Base-by-base conservation (phyloP, 2,888 invertebrate species). In the Aelia acuminata region DNA sequence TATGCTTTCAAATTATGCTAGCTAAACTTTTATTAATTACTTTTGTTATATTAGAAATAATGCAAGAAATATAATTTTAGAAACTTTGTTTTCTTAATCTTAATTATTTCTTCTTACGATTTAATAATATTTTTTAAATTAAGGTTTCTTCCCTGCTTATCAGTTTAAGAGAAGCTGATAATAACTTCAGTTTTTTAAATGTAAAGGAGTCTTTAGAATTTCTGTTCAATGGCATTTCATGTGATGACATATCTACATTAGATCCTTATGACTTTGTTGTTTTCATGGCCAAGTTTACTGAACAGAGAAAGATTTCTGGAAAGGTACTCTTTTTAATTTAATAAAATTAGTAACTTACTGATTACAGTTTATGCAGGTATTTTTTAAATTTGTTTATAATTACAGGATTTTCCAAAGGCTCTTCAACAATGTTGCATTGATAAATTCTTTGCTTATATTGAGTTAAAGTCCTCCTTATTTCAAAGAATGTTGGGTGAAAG, bases 371-470 rank as follows among this genome's bases (percentile, higher is more conserved):
- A 43, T n/a, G 10, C n/a, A 18, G 20, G 0, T 47, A 39, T 80
- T 80, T 39, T 39, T 22, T 80, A n/a, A 11, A 2, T 11, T 47
- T n/a, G n/a, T n/a, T n/a, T n/a, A n/a, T n/a, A n/a, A 1, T 39
- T 43, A 22, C 43, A 80, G 90, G n/a, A 47, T 35, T 91, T 91
- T 84, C 91, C 91, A 11, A 90, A 90, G 86, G 86, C 90, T 50
- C 85, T 91, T n/a, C 91, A 91, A 87, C 89, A 90, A 48, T 91
- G 91, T 87, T 88, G 88, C 53, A 88, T 90, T 39, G 87, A 89
- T 57, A 90, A 90, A 70, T 86, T 90, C 26, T 88, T 89, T 11
- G 80, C 89, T 18, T 90, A 91, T 63, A 80, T 90, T 26, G 80
- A 90, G n/a, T 80, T 90, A 85, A 91, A 91, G 75, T 89, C 89